A percentile compares a stretch with the other conserved stretches of the same genome.
phyloP scores from a whole-genome alignment of 2,113 vertebrate genomes.

The Apus apus region DNA sequence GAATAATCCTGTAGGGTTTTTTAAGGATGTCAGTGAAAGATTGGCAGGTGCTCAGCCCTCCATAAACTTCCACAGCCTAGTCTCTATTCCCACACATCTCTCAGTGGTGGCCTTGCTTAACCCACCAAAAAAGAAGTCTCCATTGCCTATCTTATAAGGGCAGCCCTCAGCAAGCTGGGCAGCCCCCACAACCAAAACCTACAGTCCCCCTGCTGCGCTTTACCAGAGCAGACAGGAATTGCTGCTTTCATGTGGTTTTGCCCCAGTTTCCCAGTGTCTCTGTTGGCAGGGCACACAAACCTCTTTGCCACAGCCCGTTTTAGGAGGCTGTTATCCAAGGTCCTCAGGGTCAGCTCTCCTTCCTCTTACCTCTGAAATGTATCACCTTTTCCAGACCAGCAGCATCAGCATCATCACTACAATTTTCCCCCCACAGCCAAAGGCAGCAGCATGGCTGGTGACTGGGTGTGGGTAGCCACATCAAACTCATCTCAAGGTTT shows the following conservation, averaged over 20 bases:
- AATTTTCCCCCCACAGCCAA: not conserved
- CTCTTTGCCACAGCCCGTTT: not conserved
- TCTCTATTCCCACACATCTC: not conserved
- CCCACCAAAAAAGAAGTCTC: accelerated
- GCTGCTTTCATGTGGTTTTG: not conserved
- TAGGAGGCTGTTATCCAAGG: not conserved
- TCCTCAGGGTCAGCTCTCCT: not conserved
- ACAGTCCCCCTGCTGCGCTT: accelerated
- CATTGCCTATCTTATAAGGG: not conserved
- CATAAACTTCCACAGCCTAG: not conserved
- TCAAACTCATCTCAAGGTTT: not conserved
- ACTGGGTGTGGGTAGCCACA: not conserved
- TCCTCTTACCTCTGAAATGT: not conserved
- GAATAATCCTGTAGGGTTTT: not conserved
- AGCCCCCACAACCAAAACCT: not conserved
- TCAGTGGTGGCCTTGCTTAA: accelerated
- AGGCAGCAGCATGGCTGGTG: accelerated
- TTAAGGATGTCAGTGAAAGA: not conserved
- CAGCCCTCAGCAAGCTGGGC: accelerated
- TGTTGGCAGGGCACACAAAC: not conserved
- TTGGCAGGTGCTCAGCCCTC: not conserved
- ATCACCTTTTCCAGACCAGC: not conserved
- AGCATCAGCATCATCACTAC: not conserved
- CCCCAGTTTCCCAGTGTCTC: not conserved
- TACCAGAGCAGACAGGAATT: not conserved